phyloP scores from a whole-genome alignment of 2,888 invertebrate genomes.

The Caenorhabditis japonica region DNA sequence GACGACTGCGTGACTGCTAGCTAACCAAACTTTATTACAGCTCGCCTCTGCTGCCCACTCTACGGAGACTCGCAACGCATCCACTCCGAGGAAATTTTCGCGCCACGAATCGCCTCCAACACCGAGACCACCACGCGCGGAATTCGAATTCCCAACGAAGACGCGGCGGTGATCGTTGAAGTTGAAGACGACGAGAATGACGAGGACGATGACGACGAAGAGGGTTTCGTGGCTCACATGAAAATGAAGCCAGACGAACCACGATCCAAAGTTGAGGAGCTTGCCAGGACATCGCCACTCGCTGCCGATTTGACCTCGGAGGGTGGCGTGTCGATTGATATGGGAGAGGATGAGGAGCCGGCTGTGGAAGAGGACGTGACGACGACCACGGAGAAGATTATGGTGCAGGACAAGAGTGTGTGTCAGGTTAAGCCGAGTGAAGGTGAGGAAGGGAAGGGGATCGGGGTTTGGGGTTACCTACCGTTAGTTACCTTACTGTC shows the following conservation, averaged over 20 bases:
- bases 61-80: conserved; percentile 67
- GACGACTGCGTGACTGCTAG: neutral
- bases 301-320: conserved; percentile 49
- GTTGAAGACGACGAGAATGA: conserved; percentile 46
- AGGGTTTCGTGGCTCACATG: conserved; percentile 45
- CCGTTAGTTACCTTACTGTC: no score
- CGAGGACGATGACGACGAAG: conserved; percentile 53
- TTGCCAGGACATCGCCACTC: conserved; percentile 47
- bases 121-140: conserved; percentile 19
- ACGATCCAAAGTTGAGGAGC: conserved; percentile 31
- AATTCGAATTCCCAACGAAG: no score
- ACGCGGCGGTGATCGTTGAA: conserved; percentile 3
- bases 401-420: conserved; percentile 59
- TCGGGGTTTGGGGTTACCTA: no score
- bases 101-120: conserved; percentile 46
- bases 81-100: conserved; percentile 68
- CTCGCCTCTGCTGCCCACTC: conserved; percentile 73
- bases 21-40: conserved; percentile 14
- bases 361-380: conserved; percentile 48
- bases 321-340: conserved; percentile 55
- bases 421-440: conserved; percentile 71
- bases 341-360: conserved; percentile 37
- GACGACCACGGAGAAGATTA: conserved; percentile 45
- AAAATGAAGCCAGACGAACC: conserved; percentile 49
- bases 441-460: conserved; percentile 50